Evolutionary conservation across 2,113 vertebrate species (phyloP).

Genomic region (Polypterus bichir): DNA sequence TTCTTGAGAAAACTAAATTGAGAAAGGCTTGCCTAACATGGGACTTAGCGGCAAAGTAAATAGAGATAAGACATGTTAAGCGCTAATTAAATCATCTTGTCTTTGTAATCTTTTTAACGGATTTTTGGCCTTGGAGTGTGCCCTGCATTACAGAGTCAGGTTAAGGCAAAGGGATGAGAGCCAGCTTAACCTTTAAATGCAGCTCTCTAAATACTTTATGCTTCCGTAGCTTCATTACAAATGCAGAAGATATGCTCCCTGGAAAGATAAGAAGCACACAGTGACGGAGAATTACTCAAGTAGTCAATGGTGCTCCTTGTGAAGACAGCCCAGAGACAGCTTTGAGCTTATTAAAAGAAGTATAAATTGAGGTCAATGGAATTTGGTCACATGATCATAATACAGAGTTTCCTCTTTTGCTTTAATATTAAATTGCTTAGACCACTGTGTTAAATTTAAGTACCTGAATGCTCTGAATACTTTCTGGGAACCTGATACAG

Average conservation of each 20-base stretch:
- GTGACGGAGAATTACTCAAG: no score
- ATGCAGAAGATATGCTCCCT: not conserved
- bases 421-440: no score
- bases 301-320: no score
- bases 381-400: no score
- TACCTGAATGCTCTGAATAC: no score
- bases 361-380: no score
- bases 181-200: conserved; percentile 56
- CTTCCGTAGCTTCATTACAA: not conserved
- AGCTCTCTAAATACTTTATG: conserved; percentile 19
- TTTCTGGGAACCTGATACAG: no score
- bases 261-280: no score
- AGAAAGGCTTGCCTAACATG: conserved; percentile 19
- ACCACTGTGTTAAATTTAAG: no score
- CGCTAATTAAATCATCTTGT: conserved; percentile 57
- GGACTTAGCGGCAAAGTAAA: conserved; percentile 31
- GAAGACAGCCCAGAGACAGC: no score
- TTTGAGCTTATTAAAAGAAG: no score
- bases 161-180: conserved; percentile 62
- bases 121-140: conserved; percentile 61
- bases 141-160: conserved; percentile 62
- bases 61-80: conserved; percentile 41
- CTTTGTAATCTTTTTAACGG: conserved; percentile 65
- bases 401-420: no score
- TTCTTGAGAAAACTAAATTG: not conserved